A percentile compares a stretch with the other conserved stretches of the same genome.
Evolutionary conservation across 2,113 vertebrate genomes (phyloP).

Genomic region (Muntiacus muntjak): DNA sequence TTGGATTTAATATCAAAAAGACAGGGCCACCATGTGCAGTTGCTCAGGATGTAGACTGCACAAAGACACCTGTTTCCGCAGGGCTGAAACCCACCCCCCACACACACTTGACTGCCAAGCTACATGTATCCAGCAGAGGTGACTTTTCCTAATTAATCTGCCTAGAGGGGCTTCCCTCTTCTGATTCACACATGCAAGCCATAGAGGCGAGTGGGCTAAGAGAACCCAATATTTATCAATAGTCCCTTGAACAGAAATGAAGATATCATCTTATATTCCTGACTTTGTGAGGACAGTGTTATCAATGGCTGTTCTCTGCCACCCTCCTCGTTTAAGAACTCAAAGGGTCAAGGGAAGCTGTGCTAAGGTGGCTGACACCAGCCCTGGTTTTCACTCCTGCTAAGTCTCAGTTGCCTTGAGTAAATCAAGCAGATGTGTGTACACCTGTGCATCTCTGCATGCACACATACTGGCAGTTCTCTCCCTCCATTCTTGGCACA

Average conservation of each 20-base stretch:
- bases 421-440: neutral
- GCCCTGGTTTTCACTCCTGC: neutral
- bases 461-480: accelerated
- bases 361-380: neutral
- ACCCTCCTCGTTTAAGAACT: neutral
- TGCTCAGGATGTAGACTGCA: neutral
- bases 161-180: neutral
- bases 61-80: neutral
- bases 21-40: neutral
- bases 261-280: neutral
- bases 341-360: neutral
- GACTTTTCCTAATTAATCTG: neutral
- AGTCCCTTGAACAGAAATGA: neutral
- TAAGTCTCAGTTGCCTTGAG: neutral
- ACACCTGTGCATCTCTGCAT: accelerated
- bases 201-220: too few relatives aligned
- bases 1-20: neutral
- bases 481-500: neutral
- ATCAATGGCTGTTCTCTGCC: neutral
- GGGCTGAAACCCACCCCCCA: neutral
- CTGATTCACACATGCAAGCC: neutral
- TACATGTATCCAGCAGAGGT: neutral
- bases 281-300: neutral
- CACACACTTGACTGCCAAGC: neutral
- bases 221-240: neutral